phyloP scores from a whole-genome alignment of 2,113 vertebrate genomes.

The Alligator sinensis region DNA sequence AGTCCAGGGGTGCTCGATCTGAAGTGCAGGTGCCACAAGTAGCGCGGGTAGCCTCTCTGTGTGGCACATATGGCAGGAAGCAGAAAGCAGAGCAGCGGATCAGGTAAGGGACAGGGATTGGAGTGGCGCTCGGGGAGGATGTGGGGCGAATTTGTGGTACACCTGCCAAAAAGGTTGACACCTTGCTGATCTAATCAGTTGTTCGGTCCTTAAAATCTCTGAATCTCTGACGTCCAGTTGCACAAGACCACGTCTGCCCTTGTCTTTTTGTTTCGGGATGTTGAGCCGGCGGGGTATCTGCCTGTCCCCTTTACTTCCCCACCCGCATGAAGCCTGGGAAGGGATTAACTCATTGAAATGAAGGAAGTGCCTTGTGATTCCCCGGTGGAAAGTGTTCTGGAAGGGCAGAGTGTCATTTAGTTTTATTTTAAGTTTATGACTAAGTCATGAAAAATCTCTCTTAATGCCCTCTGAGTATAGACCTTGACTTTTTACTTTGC shows the following conservation, averaged over 20 bases:
- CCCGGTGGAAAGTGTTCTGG: accelerated
- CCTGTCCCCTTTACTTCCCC: neutral
- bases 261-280: neutral
- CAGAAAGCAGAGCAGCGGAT: too few species aligned
- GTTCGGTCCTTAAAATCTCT: neutral
- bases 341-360: neutral
- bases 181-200: neutral
- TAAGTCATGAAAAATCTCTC: neutral
- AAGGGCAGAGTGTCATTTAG: neutral
- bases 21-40: too few species aligned
- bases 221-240: neutral
- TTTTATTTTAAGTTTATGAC: neutral
- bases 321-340: accelerated
- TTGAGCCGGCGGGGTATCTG: too few species aligned
- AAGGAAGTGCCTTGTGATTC: neutral
- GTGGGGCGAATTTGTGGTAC: neutral
- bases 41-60: too few species aligned
- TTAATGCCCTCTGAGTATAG: neutral
- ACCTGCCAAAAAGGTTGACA: neutral
- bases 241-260: neutral
- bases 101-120: too few species aligned
- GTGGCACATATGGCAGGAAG: too few species aligned
- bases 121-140: too few species aligned
- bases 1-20: too few species aligned
- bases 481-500: neutral